A percentile compares a stretch with the other conserved stretches of the same genome.
These are phyloP conservation scores for Plecotus auritus DNA, from an alignment of 2,113 vertebrate genomes.

Conservation along the genomic window DNA sequence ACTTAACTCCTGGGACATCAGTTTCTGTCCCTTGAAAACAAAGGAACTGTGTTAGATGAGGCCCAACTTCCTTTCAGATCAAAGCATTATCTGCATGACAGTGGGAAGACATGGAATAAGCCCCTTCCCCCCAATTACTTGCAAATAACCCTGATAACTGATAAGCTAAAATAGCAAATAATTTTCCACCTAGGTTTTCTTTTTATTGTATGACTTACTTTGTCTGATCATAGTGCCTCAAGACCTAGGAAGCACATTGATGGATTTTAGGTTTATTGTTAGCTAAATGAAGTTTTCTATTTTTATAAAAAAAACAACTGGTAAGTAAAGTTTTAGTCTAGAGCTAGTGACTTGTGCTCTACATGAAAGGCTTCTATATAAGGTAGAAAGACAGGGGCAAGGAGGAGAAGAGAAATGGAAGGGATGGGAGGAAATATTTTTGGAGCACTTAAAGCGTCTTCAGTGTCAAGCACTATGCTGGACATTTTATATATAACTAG, in stretches of 20 bases:
- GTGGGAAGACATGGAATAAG: not conserved
- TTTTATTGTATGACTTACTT: not conserved
- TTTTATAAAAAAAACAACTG: not conserved
- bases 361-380: not conserved
- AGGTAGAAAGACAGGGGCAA: not conserved
- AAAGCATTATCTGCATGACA: not conserved
- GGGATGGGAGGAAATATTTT: not conserved
- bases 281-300: not conserved
- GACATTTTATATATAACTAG: not conserved
- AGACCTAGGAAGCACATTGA: not conserved
- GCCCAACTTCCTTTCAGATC: not conserved
- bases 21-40: not conserved
- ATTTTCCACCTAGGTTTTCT: not conserved
- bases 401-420: not conserved
- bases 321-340: not conserved
- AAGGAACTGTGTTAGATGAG: not conserved
- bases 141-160: not conserved
- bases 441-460: not conserved
- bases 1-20: not conserved
- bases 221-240: not conserved
- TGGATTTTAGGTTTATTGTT: not conserved
- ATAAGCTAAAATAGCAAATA: not conserved
- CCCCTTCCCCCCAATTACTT: not conserved
- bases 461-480: not conserved
- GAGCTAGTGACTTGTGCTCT: not conserved